Conservation (phyloP, 2,113 vertebrate genomes). For the Siphamia tubifer region DNA sequence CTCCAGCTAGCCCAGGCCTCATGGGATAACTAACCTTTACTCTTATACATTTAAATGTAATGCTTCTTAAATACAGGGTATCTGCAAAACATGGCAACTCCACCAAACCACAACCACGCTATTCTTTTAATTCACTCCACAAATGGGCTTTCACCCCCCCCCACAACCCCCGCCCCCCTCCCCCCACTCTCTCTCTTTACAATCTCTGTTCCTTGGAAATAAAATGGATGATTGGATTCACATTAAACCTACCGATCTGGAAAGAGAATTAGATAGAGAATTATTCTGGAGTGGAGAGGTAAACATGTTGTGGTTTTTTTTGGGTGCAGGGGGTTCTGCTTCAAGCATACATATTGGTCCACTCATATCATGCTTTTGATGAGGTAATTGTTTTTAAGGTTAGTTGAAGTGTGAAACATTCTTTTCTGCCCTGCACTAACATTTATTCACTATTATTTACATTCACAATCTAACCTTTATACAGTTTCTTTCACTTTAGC, state of each 20-base stretch:
- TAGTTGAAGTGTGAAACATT: constrained; percentile 23
- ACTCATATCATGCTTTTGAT: constrained; percentile 2
- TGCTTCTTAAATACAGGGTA: constrained; percentile 35
- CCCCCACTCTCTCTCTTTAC: not conserved
- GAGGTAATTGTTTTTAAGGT: constrained; percentile 11
- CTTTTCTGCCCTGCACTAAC: not conserved
- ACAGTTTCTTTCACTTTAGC: too few species aligned
- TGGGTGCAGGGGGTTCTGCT: too few species aligned
- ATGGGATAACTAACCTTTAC: constrained; percentile 28
- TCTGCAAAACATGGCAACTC: constrained; percentile 20
- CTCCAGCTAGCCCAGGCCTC: constrained; percentile 39
- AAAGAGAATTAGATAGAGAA: constrained; percentile 49
- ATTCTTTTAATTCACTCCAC: constrained; percentile 12
- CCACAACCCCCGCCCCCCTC: too few species aligned
- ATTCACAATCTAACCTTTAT: not conserved
- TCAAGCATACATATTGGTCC: not conserved
- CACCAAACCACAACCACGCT: constrained; percentile 6
- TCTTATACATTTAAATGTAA: constrained; percentile 11
- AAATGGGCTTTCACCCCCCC: not conserved
- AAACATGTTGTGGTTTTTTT: constrained; percentile 40
- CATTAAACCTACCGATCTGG: constrained; percentile 48
- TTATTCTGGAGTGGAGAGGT: constrained; percentile 32
- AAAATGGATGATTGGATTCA: constrained; percentile 58
- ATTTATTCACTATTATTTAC: not conserved
- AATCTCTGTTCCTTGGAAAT: constrained; percentile 28